These are phyloP conservation scores for Gymnopithys bicolor DNA, from an alignment of 2,797 vertebrate genomes.

Conservation along the genomic window DNA sequence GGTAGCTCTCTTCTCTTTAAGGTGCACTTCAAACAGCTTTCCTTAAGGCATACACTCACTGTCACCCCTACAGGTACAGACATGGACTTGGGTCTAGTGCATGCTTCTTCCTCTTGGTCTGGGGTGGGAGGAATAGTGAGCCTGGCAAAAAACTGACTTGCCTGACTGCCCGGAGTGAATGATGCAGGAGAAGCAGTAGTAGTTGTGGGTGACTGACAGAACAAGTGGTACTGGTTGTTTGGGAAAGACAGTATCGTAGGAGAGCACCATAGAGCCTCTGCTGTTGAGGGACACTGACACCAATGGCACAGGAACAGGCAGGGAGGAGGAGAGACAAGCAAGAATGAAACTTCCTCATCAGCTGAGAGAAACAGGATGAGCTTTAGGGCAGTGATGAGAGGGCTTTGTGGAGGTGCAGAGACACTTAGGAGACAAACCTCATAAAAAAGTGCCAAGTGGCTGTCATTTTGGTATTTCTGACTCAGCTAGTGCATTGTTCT, in stretches of 20 bases:
- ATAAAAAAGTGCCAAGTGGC: conserved; percentile 32
- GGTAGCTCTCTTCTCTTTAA: too few relatives aligned
- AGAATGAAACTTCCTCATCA: background rate
- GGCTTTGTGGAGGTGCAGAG: background rate
- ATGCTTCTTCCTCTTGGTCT: background rate
- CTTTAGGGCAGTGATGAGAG: background rate
- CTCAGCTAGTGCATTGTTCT: background rate
- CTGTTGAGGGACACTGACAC: background rate
- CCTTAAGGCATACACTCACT: too few relatives aligned
- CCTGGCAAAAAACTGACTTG: background rate
- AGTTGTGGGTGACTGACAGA: background rate
- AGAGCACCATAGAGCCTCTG: background rate
- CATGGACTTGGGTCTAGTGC: background rate
- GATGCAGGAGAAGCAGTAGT: background rate
- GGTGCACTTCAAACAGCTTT: too few relatives aligned
- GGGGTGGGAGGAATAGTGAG: rapidly evolving
- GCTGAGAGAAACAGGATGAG: background rate
- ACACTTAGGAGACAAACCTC: conserved; percentile 5
- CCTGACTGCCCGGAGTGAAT: background rate
- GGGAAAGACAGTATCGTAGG: background rate
- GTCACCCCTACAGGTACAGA: background rate
- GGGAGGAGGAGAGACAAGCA: background rate
- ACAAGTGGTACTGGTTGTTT: background rate
- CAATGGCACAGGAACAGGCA: background rate
- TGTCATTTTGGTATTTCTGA: conserved; percentile 2